phyloP scores from a whole-genome alignment of 2,888 invertebrate genomes.

The Dendrolimus houi region DNA sequence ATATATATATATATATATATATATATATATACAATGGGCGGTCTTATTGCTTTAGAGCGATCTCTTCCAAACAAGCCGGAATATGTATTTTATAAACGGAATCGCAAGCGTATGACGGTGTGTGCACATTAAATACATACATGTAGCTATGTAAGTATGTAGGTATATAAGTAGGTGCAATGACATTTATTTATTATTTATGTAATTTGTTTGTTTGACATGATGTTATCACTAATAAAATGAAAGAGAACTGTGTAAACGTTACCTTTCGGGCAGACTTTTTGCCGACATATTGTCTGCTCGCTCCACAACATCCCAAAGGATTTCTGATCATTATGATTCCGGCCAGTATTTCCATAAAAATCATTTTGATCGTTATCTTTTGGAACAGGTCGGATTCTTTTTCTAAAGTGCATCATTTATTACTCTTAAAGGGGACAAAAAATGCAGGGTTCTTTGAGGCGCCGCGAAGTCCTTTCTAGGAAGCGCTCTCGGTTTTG shows the following conservation, averaged over 20 bases:
- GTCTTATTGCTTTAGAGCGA: no score
- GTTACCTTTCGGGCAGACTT: slow-evolving; percentile 20
- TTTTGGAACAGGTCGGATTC: slow-evolving; percentile 69
- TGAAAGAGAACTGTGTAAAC: not conserved
- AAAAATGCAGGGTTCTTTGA: slow-evolving; percentile 63
- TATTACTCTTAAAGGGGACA: slow-evolving; percentile 69
- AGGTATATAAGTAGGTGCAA: no score
- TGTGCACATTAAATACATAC: no score
- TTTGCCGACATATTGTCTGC: slow-evolving; percentile 73
- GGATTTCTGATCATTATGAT: slow-evolving; percentile 71
- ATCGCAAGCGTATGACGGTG: no score
- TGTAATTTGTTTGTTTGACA: no score
- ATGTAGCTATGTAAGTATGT: no score
- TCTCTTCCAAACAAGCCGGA: no score
- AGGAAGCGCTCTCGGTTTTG: slow-evolving; percentile 63
- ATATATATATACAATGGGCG: no score
- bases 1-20: no score
- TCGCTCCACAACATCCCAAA: slow-evolving; percentile 67
- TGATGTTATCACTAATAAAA: no score
- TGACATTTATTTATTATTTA: no score
- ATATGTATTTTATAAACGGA: no score
- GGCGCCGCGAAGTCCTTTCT: slow-evolving; percentile 71
- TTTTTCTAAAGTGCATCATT: slow-evolving; percentile 71
- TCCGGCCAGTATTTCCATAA: slow-evolving; percentile 72
- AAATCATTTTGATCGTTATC: slow-evolving; percentile 73